Base-by-base conservation (phyloP, 1,140 invertebrate genomes). In the Steinernema feltiae region DNA sequence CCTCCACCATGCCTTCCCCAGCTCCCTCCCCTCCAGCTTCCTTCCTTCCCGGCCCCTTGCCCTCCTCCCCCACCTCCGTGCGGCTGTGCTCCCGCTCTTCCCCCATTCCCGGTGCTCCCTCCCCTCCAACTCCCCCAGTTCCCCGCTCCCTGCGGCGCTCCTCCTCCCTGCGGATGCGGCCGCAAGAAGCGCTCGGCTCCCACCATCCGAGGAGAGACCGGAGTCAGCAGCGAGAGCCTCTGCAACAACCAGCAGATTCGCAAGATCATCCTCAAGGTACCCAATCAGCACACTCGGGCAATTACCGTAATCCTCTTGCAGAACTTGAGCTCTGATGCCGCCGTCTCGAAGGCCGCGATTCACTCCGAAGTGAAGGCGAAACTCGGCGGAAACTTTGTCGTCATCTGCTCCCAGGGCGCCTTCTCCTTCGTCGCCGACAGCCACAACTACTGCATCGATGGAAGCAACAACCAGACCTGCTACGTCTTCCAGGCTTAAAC, bases 201-300 rank as follows among this genome's bases (percentile, higher is more conserved):
- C 21, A 73, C 73, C 21, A 48, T 84, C 30, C 79, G 82, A 29
- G 73, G 80, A 12, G 70, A 80, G 24, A 35, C 31, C 32, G 80
- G 71, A 30, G 72, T 70, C 1, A 31, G 32, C 41, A 72, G 17
- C n/a, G 30, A 83, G 32, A 81, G 32, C 70, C 79, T 82, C 48
- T 82, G 81, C 71, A 82, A 82, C 71, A 83, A 83, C 70, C 76
- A 74, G 32, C 41, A 83, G 18, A 81, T 82, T 70, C 73, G 82
- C 32, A 79, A 80, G 63, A 82, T 82, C 71, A 82, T 82, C 72
- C 77, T 83, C 3, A 81, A 82, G 73, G 81, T 82, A 24, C 21
- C n/a, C 63, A 32, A 21, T 1, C 32, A 15, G n/a, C 24, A 71
- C 29, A 1, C 30, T 17, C 70, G 76, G 78, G 12, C 81, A 31